Evolutionary conservation across 2,888 invertebrate species (phyloP), one percentile per base, ranked within the genome.

Genomic region (Apodemia duryi): DNA sequence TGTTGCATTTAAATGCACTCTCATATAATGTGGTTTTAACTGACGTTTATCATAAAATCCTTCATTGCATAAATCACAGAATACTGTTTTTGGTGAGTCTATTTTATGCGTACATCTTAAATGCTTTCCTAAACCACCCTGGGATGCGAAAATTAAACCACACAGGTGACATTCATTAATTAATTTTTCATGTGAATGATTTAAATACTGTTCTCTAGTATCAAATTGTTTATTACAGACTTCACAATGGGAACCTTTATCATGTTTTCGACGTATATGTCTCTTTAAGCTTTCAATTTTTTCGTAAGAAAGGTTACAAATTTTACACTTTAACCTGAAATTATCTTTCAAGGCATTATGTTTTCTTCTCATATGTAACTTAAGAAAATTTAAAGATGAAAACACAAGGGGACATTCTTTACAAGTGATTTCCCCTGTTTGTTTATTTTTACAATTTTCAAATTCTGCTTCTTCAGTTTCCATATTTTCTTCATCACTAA

Each of bases 221-320:
- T 81, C 81, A 72, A 90, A 91, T 64, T 86, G 82, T 72, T 84
- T 88, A 64, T 86, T 85, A 67, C 91, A 91, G 6, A 85, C 82
- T 38, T 84, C 83, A 68, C 91, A 90, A 64, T 80, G 78, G 0
- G 84, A 81, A 0, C 81, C 83, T n/a, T 77, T 74, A 7, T 85
- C 85, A 43, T 91, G 91, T 77, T 91, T 91, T 64, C 91, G 77
- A 62, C 85, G 74, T 0, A 91, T 80, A 69, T 91, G 91, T 5
- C 89, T 75, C 70, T 90, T 90, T 1, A 91, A 75, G 69, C 91
- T 91, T 64, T 90, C 89, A n/a, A 88, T 81, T 72, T 88, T 91
- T 66, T 89, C 83, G 61, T 91, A 91, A 0, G 90, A 90, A n/a
- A 91, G 73, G 67, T 86, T 85, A 68, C 91, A 91, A 66, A 90